Conservation (phyloP, 1,140 invertebrate species). For the Atta colombica region DNA sequence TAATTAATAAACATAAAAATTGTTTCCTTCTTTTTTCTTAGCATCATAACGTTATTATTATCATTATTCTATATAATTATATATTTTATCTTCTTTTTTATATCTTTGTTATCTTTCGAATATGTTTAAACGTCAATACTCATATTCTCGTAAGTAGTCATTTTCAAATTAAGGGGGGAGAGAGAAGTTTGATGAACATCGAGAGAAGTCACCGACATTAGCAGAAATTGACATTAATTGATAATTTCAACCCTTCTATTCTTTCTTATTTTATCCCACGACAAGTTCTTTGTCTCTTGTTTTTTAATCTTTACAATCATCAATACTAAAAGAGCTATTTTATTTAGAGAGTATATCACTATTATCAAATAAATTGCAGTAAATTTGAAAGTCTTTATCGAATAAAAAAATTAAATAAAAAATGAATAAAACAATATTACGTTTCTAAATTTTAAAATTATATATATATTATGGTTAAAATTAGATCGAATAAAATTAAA, state of each 20-base stretch:
- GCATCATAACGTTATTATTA: background rate
- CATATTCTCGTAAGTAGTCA: constrained; percentile 72
- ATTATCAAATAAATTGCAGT: background rate
- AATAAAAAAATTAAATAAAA: background rate
- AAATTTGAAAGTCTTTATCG: background rate
- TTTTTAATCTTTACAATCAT: constrained; percentile 36
- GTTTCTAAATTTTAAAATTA: background rate
- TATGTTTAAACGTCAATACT: constrained; percentile 12
- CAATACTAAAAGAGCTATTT: constrained; percentile 64
- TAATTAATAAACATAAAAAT: background rate
- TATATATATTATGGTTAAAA: background rate
- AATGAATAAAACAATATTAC: background rate
- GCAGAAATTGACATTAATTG: constrained; percentile 86
- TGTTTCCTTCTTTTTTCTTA: background rate
- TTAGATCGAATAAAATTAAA: background rate
- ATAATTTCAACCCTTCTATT: constrained; percentile 58
- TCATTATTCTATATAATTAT: background rate
- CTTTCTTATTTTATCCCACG: constrained; percentile 31
- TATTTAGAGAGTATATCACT: background rate
- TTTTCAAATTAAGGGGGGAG: constrained; percentile 77
- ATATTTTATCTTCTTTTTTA: background rate
- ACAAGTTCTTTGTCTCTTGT: constrained; percentile 3
- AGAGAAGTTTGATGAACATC: constrained; percentile 72
- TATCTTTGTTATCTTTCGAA: background rate
- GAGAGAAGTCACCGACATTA: constrained; percentile 81